Percentiles rank a stretch among this genome's conserved stretches.
Evolutionary conservation across 2,888 invertebrate genomes (phyloP).

Genomic region (Agrilus cyanescens): DNA sequence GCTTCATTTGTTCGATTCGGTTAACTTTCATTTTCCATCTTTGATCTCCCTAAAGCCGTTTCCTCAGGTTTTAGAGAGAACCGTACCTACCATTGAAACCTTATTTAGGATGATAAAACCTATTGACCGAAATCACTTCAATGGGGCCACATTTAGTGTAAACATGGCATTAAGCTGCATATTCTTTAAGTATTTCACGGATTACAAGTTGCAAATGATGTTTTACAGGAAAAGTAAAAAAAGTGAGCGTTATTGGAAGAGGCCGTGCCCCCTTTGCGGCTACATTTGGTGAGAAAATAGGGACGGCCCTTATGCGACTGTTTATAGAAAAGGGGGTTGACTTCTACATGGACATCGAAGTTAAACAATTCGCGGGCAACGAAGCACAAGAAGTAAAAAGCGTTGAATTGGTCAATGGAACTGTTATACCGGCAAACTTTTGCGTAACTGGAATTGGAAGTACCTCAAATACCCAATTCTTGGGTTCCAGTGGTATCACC

Average conservation of each 20-base stretch:
- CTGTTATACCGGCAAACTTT: constrained; percentile 62
- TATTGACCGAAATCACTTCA: too few relatives aligned
- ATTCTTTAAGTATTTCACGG: too few relatives aligned
- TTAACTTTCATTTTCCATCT: too few relatives aligned
- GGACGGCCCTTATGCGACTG: constrained; percentile 56
- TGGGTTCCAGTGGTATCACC: constrained; percentile 58
- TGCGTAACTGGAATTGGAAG: constrained; percentile 80
- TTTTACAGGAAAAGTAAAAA: constrained; percentile 60
- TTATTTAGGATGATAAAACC: too few relatives aligned
- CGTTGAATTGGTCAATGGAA: constrained; percentile 60
- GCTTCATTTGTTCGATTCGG: too few relatives aligned
- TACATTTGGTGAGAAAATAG: constrained; percentile 69
- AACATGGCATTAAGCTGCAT: too few relatives aligned
- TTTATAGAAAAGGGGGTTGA: constrained; percentile 67
- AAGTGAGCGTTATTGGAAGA: constrained; percentile 69
- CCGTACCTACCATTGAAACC: too few relatives aligned
- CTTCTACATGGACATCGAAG: constrained; percentile 55
- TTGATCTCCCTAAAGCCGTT: too few relatives aligned
- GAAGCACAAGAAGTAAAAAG: constrained; percentile 44
- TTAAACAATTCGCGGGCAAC: constrained; percentile 52
- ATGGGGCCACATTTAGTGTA: too few relatives aligned
- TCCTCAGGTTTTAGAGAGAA: too few relatives aligned
- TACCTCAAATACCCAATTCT: constrained; percentile 67
- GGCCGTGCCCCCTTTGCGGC: constrained; percentile 47
- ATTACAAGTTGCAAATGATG: too few relatives aligned